phyloP scores from a whole-genome alignment of 2,888 invertebrate species.

The Acanthosepion esculentum region DNA sequence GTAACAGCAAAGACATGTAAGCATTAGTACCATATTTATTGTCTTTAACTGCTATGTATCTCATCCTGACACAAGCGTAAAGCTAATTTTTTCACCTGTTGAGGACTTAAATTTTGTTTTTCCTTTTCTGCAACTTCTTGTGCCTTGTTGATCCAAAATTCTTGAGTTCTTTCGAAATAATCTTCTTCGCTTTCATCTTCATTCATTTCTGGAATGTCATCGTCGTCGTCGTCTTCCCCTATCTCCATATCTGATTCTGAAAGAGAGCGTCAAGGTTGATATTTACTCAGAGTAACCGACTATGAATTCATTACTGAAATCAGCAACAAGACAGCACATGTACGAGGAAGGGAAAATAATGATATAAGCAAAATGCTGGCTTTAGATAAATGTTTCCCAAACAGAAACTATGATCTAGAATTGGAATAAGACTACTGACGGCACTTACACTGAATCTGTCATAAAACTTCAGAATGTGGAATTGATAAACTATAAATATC shows the following conservation, averaged over 20 bases:
- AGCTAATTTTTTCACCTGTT: slow-evolving; percentile 36
- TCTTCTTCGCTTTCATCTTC: slow-evolving; percentile 63
- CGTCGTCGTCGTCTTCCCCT: slow-evolving; percentile 69
- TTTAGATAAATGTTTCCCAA: too few relatives aligned
- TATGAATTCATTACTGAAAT: too few relatives aligned
- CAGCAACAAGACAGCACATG: too few relatives aligned
- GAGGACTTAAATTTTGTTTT: not conserved
- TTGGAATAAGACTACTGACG: too few relatives aligned
- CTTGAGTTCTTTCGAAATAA: slow-evolving; percentile 69
- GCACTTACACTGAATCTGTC: too few relatives aligned
- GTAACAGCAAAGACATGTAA: too few relatives aligned
- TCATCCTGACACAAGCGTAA: slow-evolving; percentile 16
- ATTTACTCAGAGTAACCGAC: too few relatives aligned
- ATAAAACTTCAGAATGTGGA: too few relatives aligned
- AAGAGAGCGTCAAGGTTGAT: not conserved
- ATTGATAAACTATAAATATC: too few relatives aligned
- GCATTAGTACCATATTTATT: not conserved
- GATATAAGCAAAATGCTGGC: too few relatives aligned
- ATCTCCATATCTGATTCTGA: slow-evolving; percentile 51
- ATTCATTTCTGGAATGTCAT: slow-evolving; percentile 66
- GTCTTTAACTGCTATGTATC: not conserved
- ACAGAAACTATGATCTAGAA: too few relatives aligned
- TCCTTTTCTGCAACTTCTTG: slow-evolving; percentile 68
- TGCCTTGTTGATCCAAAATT: slow-evolving; percentile 70
- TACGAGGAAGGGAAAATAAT: too few relatives aligned